A percentile compares a stretch with the other conserved stretches of the same genome.
phyloP scores from a whole-genome alignment of 2,113 vertebrate genomes.

The Bos javanicus region DNA sequence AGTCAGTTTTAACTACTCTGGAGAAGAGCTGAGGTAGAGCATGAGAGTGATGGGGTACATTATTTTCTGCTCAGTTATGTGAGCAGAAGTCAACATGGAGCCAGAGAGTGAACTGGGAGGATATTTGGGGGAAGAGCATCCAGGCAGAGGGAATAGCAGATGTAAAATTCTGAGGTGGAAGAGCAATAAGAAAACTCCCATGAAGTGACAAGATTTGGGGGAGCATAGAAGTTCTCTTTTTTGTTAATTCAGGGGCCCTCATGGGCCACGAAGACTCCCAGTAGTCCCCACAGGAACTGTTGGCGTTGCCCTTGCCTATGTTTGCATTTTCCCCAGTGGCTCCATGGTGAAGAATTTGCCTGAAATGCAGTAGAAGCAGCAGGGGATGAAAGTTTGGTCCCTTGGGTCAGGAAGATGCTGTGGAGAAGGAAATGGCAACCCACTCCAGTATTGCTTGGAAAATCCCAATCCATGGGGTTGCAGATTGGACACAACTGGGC shows the following conservation, averaged over 20 bases:
- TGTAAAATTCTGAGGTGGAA: not conserved
- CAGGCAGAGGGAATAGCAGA: not conserved
- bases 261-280: not conserved
- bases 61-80: not conserved
- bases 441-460: not conserved
- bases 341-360: not conserved
- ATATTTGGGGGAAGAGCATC: not conserved
- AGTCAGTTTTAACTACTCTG: not conserved
- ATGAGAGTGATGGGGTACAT: not conserved
- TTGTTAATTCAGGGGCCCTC: not conserved
- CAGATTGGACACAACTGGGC: not conserved
- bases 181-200: not conserved
- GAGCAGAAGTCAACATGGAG: not conserved
- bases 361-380: not conserved
- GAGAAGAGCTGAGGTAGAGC: not conserved
- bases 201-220: not conserved
- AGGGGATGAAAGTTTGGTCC: not conserved
- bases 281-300: not conserved
- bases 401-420: not conserved
- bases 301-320: not conserved
- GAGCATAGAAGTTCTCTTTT: accelerated
- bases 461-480: not conserved
- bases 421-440: not conserved
- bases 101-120: not conserved
- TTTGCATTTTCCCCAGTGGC: not conserved